A percentile compares a stretch with the other conserved stretches of the same genome.
phyloP scores from a whole-genome alignment of 2,797 vertebrate species.

The Streptopelia turtur region DNA sequence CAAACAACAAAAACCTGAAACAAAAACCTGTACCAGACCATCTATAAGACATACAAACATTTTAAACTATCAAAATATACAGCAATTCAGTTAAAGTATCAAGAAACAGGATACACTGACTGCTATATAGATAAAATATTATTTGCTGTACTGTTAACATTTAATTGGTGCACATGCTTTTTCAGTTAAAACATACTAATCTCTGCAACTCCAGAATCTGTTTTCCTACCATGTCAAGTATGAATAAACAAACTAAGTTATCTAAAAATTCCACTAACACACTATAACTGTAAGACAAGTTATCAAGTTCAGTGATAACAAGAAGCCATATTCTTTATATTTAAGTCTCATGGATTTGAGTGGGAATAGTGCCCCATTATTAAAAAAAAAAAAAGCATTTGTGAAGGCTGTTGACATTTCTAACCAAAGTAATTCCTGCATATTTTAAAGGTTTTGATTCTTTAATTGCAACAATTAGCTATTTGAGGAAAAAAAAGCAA shows the following conservation, averaged over 20 bases:
- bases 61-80: constrained; percentile 80
- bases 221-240: constrained; percentile 63
- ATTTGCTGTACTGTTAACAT: constrained; percentile 78
- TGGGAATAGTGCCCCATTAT: constrained; percentile 65
- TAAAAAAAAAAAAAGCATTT: constrained; percentile 58
- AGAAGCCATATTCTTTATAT: constrained; percentile 45
- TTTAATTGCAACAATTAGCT: constrained; percentile 72
- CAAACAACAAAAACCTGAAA: constrained; percentile 44
- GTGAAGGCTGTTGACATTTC: constrained; percentile 85
- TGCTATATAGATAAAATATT: constrained; percentile 71
- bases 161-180: constrained; percentile 78
- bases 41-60: constrained; percentile 79
- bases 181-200: constrained; percentile 72
- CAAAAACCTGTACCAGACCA: constrained; percentile 74
- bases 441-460: constrained; percentile 68
- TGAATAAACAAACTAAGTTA: constrained; percentile 63
- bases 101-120: constrained; percentile 75
- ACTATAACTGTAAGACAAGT: constrained; percentile 60
- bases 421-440: constrained; percentile 73
- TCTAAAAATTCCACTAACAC: constrained; percentile 56
- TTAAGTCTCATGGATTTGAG: constrained; percentile 51
- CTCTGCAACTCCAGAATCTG: constrained; percentile 54
- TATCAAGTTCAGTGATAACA: constrained; percentile 59
- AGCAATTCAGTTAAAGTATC: constrained; percentile 77
- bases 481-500: constrained; percentile 62